Conservation (phyloP, 1,140 invertebrate genomes). For the Homalodisca vitripennis region DNA sequence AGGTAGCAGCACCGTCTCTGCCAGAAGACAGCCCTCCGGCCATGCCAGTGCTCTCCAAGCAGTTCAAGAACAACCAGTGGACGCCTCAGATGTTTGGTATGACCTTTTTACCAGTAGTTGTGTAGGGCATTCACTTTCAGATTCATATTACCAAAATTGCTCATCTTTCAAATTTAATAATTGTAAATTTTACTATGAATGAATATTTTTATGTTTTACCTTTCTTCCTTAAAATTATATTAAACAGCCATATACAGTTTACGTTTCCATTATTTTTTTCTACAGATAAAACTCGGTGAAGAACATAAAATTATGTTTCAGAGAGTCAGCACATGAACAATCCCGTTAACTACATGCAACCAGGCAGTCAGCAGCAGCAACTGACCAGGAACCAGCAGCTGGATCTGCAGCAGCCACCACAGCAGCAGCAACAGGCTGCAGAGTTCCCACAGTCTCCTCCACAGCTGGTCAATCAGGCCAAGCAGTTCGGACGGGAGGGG, state of each 20-base stretch:
- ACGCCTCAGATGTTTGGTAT: slow-evolving; percentile 38
- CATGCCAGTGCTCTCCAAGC: slow-evolving; percentile 34
- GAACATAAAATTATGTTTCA: no score
- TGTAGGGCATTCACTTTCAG: no score
- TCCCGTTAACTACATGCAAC: background rate
- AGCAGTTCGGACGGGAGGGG: slow-evolving; percentile 42
- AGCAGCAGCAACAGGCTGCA: slow-evolving; percentile 17
- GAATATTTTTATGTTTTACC: no score
- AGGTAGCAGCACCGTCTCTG: background rate
- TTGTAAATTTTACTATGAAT: no score
- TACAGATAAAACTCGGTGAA: no score
- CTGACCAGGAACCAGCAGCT: slow-evolving; percentile 20
- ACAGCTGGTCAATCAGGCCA: slow-evolving; percentile 31
- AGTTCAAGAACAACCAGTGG: slow-evolving; percentile 10
- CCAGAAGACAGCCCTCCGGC: background rate
- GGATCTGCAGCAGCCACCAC: slow-evolving; percentile 26
- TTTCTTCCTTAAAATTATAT: no score
- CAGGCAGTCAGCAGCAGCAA: background rate
- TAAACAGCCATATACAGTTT: no score
- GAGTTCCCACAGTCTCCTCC: slow-evolving; percentile 15
- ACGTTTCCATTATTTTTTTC: no score
- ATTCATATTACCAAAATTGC: no score
- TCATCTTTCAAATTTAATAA: no score
- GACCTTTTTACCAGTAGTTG: no score
- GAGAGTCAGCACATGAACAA: background rate